These are phyloP conservation scores for Pelusios castaneus DNA, from an alignment of 2,113 vertebrate genomes.

Conservation along the genomic window DNA sequence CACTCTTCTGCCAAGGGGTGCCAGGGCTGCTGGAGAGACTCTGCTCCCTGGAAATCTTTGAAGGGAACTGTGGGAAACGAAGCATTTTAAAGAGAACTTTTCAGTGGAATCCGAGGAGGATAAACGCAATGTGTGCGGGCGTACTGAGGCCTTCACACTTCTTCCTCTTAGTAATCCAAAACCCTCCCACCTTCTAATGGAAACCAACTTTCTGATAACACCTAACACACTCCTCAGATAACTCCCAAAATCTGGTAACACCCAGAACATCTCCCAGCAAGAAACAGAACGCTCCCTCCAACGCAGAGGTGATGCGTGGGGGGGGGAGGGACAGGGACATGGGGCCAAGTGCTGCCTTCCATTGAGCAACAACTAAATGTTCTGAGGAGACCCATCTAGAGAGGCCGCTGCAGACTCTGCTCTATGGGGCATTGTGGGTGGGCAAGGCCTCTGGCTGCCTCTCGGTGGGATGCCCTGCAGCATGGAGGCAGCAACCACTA, in stretches of 20 bases:
- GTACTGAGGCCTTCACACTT: background rate
- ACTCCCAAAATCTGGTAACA: background rate
- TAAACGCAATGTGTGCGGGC: background rate
- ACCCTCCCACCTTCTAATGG: background rate
- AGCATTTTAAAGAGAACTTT: background rate
- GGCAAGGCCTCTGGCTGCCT: no score
- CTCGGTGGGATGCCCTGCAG: no score
- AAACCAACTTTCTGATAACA: background rate
- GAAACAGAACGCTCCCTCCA: background rate
- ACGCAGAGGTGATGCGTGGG: background rate
- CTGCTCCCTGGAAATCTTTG: background rate
- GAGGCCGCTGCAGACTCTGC: no score
- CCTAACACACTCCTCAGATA: background rate
- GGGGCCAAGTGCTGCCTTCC: background rate
- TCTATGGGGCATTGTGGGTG: no score
- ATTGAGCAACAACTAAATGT: no score
- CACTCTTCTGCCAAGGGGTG: background rate
- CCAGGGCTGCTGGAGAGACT: background rate
- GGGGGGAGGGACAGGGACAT: background rate
- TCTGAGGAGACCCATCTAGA: no score
- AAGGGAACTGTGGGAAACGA: background rate
- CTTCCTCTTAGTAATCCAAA: background rate
- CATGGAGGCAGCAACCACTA: no score
- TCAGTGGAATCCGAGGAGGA: background rate
- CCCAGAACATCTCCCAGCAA: background rate